Conservation (phyloP, 2,888 invertebrate genomes). For the Drosophila pseudotalamancana region DNA sequence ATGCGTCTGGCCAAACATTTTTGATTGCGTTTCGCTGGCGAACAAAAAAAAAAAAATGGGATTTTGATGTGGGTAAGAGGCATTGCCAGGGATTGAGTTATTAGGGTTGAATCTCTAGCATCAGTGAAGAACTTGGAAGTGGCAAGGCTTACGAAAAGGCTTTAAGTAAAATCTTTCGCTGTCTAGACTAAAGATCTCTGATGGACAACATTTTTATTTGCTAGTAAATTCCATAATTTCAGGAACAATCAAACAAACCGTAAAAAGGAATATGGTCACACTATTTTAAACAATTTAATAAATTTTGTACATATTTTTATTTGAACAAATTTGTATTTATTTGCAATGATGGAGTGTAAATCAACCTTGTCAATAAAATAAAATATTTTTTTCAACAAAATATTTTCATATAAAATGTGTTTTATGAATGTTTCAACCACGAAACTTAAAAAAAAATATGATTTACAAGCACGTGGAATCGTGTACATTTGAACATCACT, state of each 20-base stretch:
- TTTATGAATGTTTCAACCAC: no score
- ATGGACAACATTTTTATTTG: no score
- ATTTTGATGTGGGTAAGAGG: constrained; percentile 40
- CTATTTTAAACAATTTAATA: no score
- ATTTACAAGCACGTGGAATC: background rate
- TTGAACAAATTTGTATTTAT: no score
- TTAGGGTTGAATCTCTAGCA: constrained; percentile 20
- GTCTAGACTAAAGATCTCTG: constrained; percentile 29
- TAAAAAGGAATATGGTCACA: no score
- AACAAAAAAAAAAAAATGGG: constrained; percentile 18
- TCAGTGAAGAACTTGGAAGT: constrained; percentile 1
- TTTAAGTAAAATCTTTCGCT: background rate
- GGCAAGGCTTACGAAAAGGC: background rate
- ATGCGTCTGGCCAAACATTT: constrained; percentile 57
- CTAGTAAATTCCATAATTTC: no score
- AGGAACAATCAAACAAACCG: no score
- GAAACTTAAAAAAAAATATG: background rate
- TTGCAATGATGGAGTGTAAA: no score
- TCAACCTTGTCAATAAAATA: no score
- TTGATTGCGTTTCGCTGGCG: constrained; percentile 45
- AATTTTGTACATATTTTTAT: no score
- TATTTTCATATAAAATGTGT: no score
- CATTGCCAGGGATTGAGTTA: constrained; percentile 34
- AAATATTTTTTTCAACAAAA: background rate
- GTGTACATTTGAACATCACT: constrained; percentile 29